Evolutionary conservation across 2,797 vertebrate species (phyloP), one percentile per base, ranked within the genome.

Genomic region (Rhynchotus rufescens): DNA sequence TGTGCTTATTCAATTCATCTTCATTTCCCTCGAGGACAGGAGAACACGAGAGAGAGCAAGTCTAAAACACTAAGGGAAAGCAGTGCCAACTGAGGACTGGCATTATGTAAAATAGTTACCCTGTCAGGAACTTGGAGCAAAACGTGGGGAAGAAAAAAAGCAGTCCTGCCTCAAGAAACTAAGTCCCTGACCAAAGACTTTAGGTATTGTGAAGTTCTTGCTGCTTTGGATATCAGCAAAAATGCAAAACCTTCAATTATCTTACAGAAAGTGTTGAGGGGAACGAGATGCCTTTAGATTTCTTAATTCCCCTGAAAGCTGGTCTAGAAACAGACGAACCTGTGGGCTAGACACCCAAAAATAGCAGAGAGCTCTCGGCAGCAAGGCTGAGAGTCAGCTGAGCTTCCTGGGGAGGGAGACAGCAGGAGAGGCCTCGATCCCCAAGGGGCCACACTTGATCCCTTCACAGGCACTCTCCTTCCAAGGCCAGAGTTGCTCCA

Each of bases 351-450:
- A 72, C 34, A n/a, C 13, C 6, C 14, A 49, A 52, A 36, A 40
- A 42, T 3, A 76, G 3, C 9, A 1, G 3, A 32, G 1, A 36
- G 26, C 30, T 71, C 75, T 19, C 9, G 36, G 30, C 45, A 73
- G 66, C 42, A 44, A 34, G 15, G 21, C 45, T n/a, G 32, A 30
- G 26, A 66, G 52, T 11, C 64, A 84, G 6, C 38, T 54, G 51
- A 54, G 59, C 3, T 0, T 13, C 12, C 0, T 10, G 44, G 38
- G 14, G 36, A 61, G 30, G 5, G 34, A 6, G n/a, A 57, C 20
- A 44, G 22, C n/a, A 2, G 0, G 30, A 56, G 15, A 26, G 76
- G 26, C 9, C n/a, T 10, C 17, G 47, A 62, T 12, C 5, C 32
- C 10, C 13, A 34, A 47, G 5, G 4, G 6, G 32, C n/a, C 32